Base-by-base conservation (phyloP, 2,113 vertebrate species). In the Thamnaconus septentrionalis region DNA sequence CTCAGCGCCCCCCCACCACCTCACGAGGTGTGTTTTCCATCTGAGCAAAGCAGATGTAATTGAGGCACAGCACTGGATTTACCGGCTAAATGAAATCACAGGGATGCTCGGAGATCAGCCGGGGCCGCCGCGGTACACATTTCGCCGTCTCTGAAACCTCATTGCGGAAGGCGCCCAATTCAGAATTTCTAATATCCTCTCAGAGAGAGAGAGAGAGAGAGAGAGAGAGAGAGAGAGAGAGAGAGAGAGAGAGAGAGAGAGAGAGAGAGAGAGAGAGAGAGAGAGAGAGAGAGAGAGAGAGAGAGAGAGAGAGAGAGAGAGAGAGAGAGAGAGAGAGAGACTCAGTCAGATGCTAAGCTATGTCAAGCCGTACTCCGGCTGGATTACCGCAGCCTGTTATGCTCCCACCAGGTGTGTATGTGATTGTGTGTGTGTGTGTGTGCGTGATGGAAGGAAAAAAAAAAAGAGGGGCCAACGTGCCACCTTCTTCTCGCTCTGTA, bases 41-140 rank as follows among this genome's bases (percentile, higher is more conserved):
- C 74, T 7, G 55, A 87, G 79, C 77, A 84, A 87, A 86, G 86
- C 78, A 88, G 83, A 83, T 84, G 86, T 88, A 88, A 88, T 88
- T 90, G 88, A 86, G 74, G 85, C 69, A 86, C 80, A 84, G 83
- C 73, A 76, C 78, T 79, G 83, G 83, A 87, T 87, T 88, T 88
- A 77, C 76, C 45, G 55, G 85, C 77, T 83, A 85, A 88, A 88
- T 87, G 85, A 87, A 90, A 88, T 90, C 86, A 81, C 85, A 76
- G 71, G 76, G 84, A 82, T 6, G 79, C 71, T 65, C 65, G 45
- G n/a, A 53, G 61, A 82, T 85, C 85, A 83, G 70, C 70, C 62
- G n/a, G 71, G 61, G 70, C 69, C 41, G 56, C 80, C 71, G 84
- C 80, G 59, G 64, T 79, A 70, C 76, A 80, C 73, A 75, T 79